Evolutionary conservation across 2,797 vertebrate genomes (phyloP).

Genomic region (Graptemys geographica): DNA sequence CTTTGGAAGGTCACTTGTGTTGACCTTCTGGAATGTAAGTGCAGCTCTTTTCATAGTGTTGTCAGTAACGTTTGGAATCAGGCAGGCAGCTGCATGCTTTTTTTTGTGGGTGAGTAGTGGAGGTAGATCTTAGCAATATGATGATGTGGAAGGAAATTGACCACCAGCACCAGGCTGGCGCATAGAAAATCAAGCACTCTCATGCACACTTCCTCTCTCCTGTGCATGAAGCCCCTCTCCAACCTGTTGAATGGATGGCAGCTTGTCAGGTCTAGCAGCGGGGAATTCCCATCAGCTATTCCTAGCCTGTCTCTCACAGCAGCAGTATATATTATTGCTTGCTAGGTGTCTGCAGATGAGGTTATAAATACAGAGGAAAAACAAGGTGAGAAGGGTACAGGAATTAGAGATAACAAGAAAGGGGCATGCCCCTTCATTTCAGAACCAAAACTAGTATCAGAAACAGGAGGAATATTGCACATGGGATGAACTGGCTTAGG

Average conservation of each 20-base stretch:
- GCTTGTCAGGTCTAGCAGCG: background rate
- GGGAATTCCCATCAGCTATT: background rate
- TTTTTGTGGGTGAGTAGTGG: background rate
- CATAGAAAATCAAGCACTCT: background rate
- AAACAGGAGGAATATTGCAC: background rate
- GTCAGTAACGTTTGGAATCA: background rate
- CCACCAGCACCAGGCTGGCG: background rate
- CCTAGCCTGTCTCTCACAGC: background rate
- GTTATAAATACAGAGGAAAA: background rate
- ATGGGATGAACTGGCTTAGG: background rate
- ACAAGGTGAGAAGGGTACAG: background rate
- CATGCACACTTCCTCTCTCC: background rate
- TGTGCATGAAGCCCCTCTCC: background rate
- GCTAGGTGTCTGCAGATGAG: background rate
- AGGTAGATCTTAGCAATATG: background rate
- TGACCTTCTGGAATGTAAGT: background rate
- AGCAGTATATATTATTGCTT: background rate
- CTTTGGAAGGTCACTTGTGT: background rate
- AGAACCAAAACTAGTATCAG: background rate
- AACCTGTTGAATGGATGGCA: accelerated
- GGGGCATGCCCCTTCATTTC: background rate
- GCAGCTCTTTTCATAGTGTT: background rate
- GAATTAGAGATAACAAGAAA: background rate
- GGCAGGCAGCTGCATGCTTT: background rate
- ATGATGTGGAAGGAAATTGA: background rate